phyloP scores from a whole-genome alignment of 2,888 invertebrate genomes.

The Drosophila cyrtoloma region DNA sequence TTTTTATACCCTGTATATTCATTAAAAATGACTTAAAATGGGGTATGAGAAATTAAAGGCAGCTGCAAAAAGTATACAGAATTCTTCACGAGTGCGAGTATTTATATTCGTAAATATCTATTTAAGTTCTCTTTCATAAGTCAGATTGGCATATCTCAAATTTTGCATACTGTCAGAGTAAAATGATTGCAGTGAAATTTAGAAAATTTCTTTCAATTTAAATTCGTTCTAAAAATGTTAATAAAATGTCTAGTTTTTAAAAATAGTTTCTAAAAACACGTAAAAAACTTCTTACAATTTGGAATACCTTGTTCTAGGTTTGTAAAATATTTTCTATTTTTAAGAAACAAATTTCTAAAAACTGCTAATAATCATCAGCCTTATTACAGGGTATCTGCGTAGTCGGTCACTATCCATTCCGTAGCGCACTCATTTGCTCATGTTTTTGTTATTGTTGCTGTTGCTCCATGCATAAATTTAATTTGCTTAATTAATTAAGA shows the following conservation, averaged over 20 bases:
- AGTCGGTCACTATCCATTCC: neutral
- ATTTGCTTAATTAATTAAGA: conserved; percentile 80
- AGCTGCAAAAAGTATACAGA: neutral
- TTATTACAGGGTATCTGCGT: neutral
- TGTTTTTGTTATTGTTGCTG: conserved; percentile 44
- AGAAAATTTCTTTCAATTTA: neutral
- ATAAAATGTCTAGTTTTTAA: neutral
- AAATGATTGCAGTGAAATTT: neutral
- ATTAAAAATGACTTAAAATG: neutral
- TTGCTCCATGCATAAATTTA: conserved; percentile 74
- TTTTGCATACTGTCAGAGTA: neutral
- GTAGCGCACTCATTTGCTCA: conserved; percentile 14
- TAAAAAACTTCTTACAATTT: neutral
- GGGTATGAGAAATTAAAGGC: neutral
- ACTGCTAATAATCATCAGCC: neutral
- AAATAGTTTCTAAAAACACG: neutral
- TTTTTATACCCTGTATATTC: conserved; percentile 13
- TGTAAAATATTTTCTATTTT: neutral
- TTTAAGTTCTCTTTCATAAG: neutral
- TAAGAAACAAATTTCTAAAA: neutral
- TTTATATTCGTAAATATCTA: neutral
- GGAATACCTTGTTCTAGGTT: neutral
- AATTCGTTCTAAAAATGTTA: neutral
- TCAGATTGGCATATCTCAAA: neutral
- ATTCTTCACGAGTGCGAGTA: neutral